Evolutionary conservation across 1,140 invertebrate species (phyloP).

Genomic region (Rhyacophila brunnea): DNA sequence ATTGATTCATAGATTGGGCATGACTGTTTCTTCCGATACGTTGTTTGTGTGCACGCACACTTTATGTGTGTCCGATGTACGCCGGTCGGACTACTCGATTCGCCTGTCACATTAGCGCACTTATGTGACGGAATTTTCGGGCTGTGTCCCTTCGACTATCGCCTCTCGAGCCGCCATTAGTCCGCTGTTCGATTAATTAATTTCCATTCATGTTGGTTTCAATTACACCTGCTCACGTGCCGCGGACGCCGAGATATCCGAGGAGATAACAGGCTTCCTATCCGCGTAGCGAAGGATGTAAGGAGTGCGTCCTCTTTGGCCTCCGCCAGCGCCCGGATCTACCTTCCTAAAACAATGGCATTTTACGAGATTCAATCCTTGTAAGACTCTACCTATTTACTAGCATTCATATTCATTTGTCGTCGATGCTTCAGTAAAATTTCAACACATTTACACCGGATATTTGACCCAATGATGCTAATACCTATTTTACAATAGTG

Average conservation of each 20-base stretch:
- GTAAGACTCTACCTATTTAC: too few relatives aligned
- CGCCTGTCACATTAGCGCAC: slow-evolving; percentile 32
- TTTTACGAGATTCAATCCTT: too few relatives aligned
- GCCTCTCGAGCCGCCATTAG: too few relatives aligned
- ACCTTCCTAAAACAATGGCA: background rate
- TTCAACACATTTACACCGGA: too few relatives aligned
- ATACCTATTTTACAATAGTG: too few relatives aligned
- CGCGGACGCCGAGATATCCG: slow-evolving; percentile 17
- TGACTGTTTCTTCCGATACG: slow-evolving; percentile 29
- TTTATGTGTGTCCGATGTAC: slow-evolving; percentile 5
- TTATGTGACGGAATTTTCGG: slow-evolving; percentile 29
- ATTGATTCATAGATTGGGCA: background rate
- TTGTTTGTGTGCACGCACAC: background rate
- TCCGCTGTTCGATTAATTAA: background rate
- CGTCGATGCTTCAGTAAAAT: too few relatives aligned
- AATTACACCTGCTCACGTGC: slow-evolving; percentile 11
- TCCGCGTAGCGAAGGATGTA: slow-evolving; percentile 24
- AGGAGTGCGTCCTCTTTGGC: slow-evolving; percentile 8
- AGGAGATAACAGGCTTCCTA: slow-evolving; percentile 21
- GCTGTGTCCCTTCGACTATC: slow-evolving; percentile 7
- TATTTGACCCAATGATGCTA: too few relatives aligned
- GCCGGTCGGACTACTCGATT: slow-evolving; percentile 14
- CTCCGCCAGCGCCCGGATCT: background rate
- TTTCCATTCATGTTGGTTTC: background rate
- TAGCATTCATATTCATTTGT: too few relatives aligned